phyloP scores from a whole-genome alignment of 2,888 invertebrate genomes.

The Anodontia alba region DNA sequence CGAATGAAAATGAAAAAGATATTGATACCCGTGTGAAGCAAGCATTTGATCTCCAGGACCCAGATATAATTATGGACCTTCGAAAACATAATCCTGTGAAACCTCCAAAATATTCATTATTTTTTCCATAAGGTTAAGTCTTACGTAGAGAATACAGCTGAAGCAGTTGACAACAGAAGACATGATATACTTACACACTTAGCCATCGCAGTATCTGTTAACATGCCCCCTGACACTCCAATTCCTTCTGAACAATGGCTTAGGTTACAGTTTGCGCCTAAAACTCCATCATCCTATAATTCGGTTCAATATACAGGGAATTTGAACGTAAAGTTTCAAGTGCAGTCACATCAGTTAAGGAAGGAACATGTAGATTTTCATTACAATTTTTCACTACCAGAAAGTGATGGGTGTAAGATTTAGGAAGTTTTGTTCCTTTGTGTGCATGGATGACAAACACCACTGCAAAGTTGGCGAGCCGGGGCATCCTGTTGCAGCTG shows the following conservation, averaged over 20 bases:
- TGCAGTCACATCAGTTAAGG: too few relatives aligned
- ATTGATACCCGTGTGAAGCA: constrained; percentile 33
- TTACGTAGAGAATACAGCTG: constrained; percentile 37
- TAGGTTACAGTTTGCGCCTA: too few relatives aligned
- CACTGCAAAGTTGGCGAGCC: constrained; percentile 58
- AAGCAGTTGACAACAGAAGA: constrained; percentile 51
- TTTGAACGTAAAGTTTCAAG: too few relatives aligned
- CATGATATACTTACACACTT: too few relatives aligned
- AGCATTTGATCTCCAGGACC: constrained; percentile 44
- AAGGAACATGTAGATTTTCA: constrained; percentile 44
- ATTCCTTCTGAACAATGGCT: too few relatives aligned
- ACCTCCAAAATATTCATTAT: constrained; percentile 32
- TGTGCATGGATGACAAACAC: constrained; percentile 55
- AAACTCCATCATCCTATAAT: too few relatives aligned
- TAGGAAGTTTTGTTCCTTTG: constrained; percentile 21
- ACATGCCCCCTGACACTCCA: too few relatives aligned
- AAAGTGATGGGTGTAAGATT: constrained; percentile 44
- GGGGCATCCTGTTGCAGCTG: constrained; percentile 54
- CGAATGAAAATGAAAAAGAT: constrained; percentile 7
- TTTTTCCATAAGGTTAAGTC: constrained; percentile 34
- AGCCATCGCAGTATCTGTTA: too few relatives aligned
- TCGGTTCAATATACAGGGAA: too few relatives aligned
- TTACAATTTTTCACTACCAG: constrained; percentile 50
- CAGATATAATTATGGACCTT: constrained; percentile 47
- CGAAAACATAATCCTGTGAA: constrained; percentile 43